Evolutionary conservation across 2,797 vertebrate genomes (phyloP), one percentile per base, ranked within the genome.

Genomic region (Mareca penelope): DNA sequence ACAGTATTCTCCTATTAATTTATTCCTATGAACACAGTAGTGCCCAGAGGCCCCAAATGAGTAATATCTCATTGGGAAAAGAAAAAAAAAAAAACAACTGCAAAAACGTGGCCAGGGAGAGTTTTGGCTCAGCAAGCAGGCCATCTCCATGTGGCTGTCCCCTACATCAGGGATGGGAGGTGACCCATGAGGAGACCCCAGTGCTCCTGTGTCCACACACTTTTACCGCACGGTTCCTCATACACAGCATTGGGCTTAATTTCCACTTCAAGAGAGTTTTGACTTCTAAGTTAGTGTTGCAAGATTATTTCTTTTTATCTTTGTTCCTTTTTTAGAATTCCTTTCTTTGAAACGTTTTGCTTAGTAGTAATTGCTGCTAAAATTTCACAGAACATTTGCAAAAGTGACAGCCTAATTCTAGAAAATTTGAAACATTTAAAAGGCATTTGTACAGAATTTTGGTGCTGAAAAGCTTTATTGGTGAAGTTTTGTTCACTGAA

Each of bases 401-500:
- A 56, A 96, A 94, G 80, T 96, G 95, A 97, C 96, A 97, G 96
- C 85, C 94, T 96, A 97, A 96, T 97, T 95, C 94, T 61, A 95
- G 96, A 95, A 96, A 96, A 96, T 96, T 91, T 95, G 93, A 90
- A 94, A 93, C 88, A 69, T 91, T 96, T 94, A 90, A 91, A 95
- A 96, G 75, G 28, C 83, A 88, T 91, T 96, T 90, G 75, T 78
- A 46, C 15, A 68, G 78, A 71, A 94, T 96, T 96, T 93, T 82
- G 83, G 80, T 89, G 65, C 53, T 91, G 94, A 94, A 94, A 82
- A 88, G 64, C 88, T 90, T 91, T 35, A 52, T 35, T 90, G 71
- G 80, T 90, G 40, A 85, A 91, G 91, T 95, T 94, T 68, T 78
- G 18, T 57, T 95, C 44, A 1, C 65, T 94, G 64, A 94, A 94